phyloP scores from a whole-genome alignment of 2,797 vertebrate species.

The Lycodopsis pacificus region DNA sequence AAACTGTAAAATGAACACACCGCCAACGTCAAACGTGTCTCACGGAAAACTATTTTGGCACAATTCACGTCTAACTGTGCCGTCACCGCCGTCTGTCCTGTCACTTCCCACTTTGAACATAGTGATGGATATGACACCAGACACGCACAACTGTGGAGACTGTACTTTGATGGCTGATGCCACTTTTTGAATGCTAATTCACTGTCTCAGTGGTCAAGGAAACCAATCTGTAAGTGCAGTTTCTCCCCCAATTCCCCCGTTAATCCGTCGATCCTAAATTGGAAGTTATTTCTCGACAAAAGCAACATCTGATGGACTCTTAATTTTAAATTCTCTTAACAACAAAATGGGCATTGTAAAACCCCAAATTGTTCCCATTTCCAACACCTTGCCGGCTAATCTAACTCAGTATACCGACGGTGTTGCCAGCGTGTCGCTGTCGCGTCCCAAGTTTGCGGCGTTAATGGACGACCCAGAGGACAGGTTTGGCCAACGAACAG shows the following conservation, averaged over 20 bases:
- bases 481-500: background rate
- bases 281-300: background rate
- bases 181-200: slow-evolving; percentile 21
- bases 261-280: background rate
- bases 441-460: slow-evolving; percentile 7
- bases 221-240: background rate
- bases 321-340: background rate
- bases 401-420: background rate
- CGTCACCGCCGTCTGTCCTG: slow-evolving; percentile 1
- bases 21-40: background rate
- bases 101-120: background rate
- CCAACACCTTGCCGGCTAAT: slow-evolving; percentile 9
- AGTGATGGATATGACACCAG: slow-evolving; percentile 22
- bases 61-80: background rate
- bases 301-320: background rate
- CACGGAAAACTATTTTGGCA: slow-evolving; percentile 4
- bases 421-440: background rate
- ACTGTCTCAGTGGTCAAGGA: background rate
- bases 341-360: background rate
- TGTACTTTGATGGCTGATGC: slow-evolving; percentile 14
- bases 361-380: background rate
- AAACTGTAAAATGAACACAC: background rate
- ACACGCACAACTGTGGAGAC: background rate
- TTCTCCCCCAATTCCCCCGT: background rate
- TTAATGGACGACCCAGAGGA: slow-evolving; percentile 6